A percentile compares a stretch with the other conserved stretches of the same genome.
Evolutionary conservation across 2,797 vertebrate genomes (phyloP).

Genomic region (Lagodon rhomboides): DNA sequence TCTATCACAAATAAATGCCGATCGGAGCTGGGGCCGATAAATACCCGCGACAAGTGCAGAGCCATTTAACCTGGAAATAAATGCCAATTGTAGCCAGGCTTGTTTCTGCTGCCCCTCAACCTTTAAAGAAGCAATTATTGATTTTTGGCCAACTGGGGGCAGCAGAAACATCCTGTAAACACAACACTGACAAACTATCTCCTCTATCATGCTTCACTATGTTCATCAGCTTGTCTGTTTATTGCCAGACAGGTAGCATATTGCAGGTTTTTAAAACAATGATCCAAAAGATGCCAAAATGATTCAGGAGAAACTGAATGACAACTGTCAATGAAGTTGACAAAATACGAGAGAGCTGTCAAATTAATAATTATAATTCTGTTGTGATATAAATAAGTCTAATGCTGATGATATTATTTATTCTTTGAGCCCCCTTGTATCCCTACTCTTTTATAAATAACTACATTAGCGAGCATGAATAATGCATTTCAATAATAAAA

Average conservation of each 20-base stretch:
- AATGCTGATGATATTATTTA: background rate
- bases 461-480: background rate
- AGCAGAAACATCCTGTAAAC: background rate
- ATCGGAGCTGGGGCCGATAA: too few species aligned
- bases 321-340: background rate
- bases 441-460: background rate
- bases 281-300: background rate
- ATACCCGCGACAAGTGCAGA: too few species aligned
- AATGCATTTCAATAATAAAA: background rate
- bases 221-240: background rate
- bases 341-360: background rate
- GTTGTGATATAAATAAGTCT: background rate
- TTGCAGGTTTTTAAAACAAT: background rate
- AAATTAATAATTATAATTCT: too few species aligned
- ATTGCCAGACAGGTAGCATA: background rate
- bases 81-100: too few species aligned
- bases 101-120: background rate
- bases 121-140: background rate
- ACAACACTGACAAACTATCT: background rate
- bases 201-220: background rate
- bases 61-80: too few species aligned
- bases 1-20: too few species aligned
- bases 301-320: background rate
- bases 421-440: background rate
- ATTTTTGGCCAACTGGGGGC: background rate